A percentile compares a stretch with the other conserved stretches of the same genome.
phyloP scores from a whole-genome alignment of 2,113 vertebrate genomes.

The Trichomycterus rosablanca region DNA sequence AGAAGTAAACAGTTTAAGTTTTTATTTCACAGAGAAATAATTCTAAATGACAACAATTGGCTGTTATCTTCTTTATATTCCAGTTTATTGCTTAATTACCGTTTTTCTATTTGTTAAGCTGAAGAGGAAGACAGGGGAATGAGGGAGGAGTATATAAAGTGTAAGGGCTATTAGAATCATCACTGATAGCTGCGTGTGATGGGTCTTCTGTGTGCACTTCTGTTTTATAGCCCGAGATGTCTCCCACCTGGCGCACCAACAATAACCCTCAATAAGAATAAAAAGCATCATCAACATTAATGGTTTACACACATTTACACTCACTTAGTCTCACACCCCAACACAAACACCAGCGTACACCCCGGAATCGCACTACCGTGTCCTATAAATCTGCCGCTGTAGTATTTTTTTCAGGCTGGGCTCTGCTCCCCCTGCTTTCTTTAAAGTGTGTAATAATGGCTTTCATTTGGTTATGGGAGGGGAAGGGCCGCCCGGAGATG shows the following conservation, averaged over 20 bases:
- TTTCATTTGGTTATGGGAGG: slow-evolving; percentile 70
- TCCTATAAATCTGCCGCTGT: slow-evolving; percentile 35
- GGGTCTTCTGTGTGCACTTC: slow-evolving; percentile 33
- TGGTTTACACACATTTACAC: slow-evolving; percentile 24
- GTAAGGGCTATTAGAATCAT: slow-evolving; percentile 37
- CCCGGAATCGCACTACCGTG: slow-evolving; percentile 37
- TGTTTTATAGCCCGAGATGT: slow-evolving; percentile 39
- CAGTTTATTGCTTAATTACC: not conserved
- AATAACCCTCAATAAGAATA: slow-evolving; percentile 44
- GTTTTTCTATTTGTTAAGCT: not conserved
- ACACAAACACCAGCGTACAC: slow-evolving; percentile 17
- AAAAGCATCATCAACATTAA: slow-evolving; percentile 37
- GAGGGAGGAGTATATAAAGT: slow-evolving; percentile 6
- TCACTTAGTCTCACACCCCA: not conserved
- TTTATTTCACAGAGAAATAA: too few relatives aligned
- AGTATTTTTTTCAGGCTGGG: slow-evolving; percentile 29
- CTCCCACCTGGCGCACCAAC: slow-evolving; percentile 36
- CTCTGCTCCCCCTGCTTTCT: slow-evolving; percentile 40
- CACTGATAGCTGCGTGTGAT: slow-evolving; percentile 37
- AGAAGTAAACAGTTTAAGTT: too few relatives aligned
- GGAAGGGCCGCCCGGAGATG: slow-evolving; percentile 62
- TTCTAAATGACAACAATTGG: too few relatives aligned
- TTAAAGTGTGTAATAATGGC: slow-evolving; percentile 59
- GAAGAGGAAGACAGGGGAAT: not conserved
- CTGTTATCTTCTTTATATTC: too few relatives aligned